Base-by-base conservation (phyloP, 2,113 vertebrate species). In the Aspiorhynchus laticeps region DNA sequence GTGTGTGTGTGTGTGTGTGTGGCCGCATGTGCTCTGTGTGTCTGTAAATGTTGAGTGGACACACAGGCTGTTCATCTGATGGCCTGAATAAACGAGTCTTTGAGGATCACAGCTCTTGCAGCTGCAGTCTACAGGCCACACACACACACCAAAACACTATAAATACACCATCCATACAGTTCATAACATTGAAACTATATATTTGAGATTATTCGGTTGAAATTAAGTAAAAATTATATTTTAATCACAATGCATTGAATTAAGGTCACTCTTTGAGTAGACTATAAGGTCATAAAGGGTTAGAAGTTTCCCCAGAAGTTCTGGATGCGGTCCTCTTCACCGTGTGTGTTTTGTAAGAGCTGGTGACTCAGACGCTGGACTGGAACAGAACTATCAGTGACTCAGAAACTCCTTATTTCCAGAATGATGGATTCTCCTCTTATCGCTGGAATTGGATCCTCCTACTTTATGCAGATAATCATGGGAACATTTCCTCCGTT, bases 11-110 rank as follows among this genome's bases (percentile, higher is more conserved):
- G 61, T 15, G 14, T 67, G 26, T 67, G 63, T 31, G 28, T 33
- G 65, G 28, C 28, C 6, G 7, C 17, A 21, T 12, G 6, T 53
- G 51, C 5, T 53, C 51, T 65, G 5, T 28, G 63, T 28, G 77
- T 71, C 59, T 84, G 76, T 65, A 79, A 65, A 74, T 83, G 74
- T 41, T 75, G 85, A 75, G 75, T 75, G 7, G 38, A 84, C 80
- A 85, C 21, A 11, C 31, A 41, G 43, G 38, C 65, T 41, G 51
- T 33, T 79, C 31, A 38, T 28, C 56, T 77, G 1, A 5, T 38
- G 41, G 10, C 19, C 19, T 75, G 53, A 73, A 84, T 86, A 69
- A 88, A 84, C 74, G 19, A 53, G 74, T 24, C 31, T 84, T 77
- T 74, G 46, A 61, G 24, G 46, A 81, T 46, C 14, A 19, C 24